Base-by-base conservation (phyloP, 2,888 invertebrate genomes). In the Cephus rjabovi region DNA sequence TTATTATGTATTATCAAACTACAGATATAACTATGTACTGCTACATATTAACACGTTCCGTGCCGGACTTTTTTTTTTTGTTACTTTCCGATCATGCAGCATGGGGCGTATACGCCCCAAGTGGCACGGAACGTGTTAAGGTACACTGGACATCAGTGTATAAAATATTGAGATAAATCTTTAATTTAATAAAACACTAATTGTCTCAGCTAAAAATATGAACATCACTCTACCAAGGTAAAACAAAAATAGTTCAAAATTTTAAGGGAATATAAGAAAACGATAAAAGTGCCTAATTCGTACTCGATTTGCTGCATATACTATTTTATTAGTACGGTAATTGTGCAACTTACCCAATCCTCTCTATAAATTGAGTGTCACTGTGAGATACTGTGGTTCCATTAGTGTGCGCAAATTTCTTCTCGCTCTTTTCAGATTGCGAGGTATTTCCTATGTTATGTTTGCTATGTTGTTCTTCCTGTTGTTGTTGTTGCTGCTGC, bases 311-410 rank as follows among this genome's bases (percentile, higher is more conserved):
- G 9, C 23, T 23, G 56, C 56, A 56, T 23, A 56, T 56, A 56
- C 23, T 56, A 56, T 56, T 56, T 56, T 23, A 56, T 23, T 23
- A 2, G 9, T 56, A 23, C 1, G 9, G 23, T 23, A 56, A 23
- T 56, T 56, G 9, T 56, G 56, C 34, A 35, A 83, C 87, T 83
- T 83, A 92, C 92, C 91, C 90, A 79, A 92, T 87, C 86, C 91
- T 92, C 84, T 93, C 93, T 84, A 93, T 92, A 85, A 92, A 92
- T 83, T 93, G 93, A 78, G 93, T 85, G 83, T 93, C 93, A 83
- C 85, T 90, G 82, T 90, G 89, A 83, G 89, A 87, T 83, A 89
- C 87, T 80, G 91, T 88, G 82, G 89, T 90, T 80, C 92, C 92
- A 86, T 93, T 93, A 74, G 90, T 91, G 79, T 92, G 92, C 81